A percentile compares a stretch with the other conserved stretches of the same genome.
Evolutionary conservation across 35 echinoderm and acorn worm species (phyloP).

Genomic region (Acanthaster planci): DNA sequence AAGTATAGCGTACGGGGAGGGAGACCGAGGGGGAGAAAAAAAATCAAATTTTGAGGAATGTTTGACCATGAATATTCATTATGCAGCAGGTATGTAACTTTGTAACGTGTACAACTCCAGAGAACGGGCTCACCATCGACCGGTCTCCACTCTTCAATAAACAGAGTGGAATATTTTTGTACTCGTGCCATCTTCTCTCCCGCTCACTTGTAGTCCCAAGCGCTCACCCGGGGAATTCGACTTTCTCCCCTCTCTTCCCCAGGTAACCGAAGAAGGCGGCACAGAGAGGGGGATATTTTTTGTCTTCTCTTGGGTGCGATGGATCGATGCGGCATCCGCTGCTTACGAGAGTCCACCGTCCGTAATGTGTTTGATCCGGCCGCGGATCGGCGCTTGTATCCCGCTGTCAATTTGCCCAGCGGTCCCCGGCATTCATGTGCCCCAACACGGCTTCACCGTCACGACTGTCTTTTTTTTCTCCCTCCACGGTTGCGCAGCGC

Average conservation of each 20-base stretch:
- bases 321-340: slow-evolving; percentile 26
- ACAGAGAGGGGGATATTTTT: background rate
- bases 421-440: background rate
- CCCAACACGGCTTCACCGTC: background rate
- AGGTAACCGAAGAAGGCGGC: slow-evolving; percentile 9
- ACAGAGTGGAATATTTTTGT: background rate
- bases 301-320: background rate
- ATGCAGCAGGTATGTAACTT: slow-evolving; percentile 24
- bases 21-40: background rate
- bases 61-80: slow-evolving; percentile 26
- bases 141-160: slow-evolving; percentile 13
- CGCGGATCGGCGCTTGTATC: slow-evolving; percentile 14
- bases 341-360: slow-evolving; percentile 24
- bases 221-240: background rate
- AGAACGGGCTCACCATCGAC: slow-evolving; percentile 12
- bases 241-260: background rate
- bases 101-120: slow-evolving; percentile 31
- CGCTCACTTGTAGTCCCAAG: background rate
- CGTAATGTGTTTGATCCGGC: slow-evolving; percentile 32
- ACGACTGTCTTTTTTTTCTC: background rate
- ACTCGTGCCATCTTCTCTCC: background rate
- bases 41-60: slow-evolving; percentile 16
- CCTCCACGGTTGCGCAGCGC: background rate
- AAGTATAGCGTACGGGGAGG: background rate
- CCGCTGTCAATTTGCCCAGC: slow-evolving; percentile 20